Percentiles rank a stretch among this genome's conserved stretches.
Evolutionary conservation across 2,113 vertebrate species (phyloP).

Genomic region (Phoxinus phoxinus): DNA sequence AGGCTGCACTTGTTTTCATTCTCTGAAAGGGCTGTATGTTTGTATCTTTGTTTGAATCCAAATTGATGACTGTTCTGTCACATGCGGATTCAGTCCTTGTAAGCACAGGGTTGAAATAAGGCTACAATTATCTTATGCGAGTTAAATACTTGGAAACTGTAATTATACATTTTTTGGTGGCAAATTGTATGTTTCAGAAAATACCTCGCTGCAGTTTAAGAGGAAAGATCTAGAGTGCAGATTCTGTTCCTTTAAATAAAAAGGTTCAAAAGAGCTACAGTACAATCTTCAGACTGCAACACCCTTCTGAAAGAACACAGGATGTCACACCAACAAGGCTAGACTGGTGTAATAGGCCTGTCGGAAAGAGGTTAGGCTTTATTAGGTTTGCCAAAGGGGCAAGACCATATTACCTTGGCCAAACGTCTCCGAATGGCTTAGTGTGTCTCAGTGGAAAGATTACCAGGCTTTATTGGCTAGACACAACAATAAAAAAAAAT

Average conservation of each 20-base stretch:
- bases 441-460: constrained; percentile 40
- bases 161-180: constrained; percentile 40
- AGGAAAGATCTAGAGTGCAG: background rate
- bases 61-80: constrained; percentile 9
- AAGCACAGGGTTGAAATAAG: constrained; percentile 33
- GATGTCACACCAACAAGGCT: constrained; percentile 37
- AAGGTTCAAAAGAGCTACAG: background rate
- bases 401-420: constrained; percentile 20
- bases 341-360: constrained; percentile 2
- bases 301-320: constrained; percentile 13
- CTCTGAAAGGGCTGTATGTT: constrained; percentile 20
- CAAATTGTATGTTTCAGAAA: constrained; percentile 20
- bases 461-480: constrained; percentile 18
- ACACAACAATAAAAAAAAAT: constrained; percentile 16
- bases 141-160: constrained; percentile 31
- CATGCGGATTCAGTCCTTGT: background rate
- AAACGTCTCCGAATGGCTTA: constrained; percentile 43
- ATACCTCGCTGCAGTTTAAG: background rate
- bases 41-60: constrained; percentile 20
- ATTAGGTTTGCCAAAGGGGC: constrained; percentile 31
- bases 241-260: constrained; percentile 22
- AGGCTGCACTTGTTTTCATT: constrained; percentile 28
- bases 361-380: constrained; percentile 35
- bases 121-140: constrained; percentile 20
- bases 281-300: background rate